Percentiles rank a stretch among this genome's conserved stretches.
phyloP scores from a whole-genome alignment of 2,113 vertebrate species.

The Esox niger region DNA sequence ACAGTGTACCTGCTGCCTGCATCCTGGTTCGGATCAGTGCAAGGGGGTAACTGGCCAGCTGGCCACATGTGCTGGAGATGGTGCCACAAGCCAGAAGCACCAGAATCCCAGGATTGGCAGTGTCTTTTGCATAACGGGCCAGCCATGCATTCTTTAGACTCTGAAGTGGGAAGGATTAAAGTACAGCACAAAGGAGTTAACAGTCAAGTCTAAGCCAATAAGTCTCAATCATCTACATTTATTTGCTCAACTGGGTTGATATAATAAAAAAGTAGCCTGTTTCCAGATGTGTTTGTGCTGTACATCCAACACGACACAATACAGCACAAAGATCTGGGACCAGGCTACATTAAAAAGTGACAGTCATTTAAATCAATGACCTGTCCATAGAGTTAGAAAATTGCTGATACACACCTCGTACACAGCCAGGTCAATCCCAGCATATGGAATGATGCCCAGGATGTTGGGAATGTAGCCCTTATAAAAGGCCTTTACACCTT shows the following conservation, averaged over 20 bases:
- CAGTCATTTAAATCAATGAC: no score
- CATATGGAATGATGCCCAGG: constrained; percentile 95
- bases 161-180: constrained; percentile 57
- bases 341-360: no score
- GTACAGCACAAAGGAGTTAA: not conserved
- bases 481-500: constrained; percentile 91
- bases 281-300: not conserved
- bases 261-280: not conserved
- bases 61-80: constrained; percentile 92
- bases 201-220: not conserved
- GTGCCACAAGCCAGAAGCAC: constrained; percentile 91
- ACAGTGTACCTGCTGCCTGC: constrained; percentile 90
- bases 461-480: constrained; percentile 97
- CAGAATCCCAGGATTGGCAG: constrained; percentile 88
- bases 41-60: constrained; percentile 93
- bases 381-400: not conserved
- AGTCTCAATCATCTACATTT: not conserved
- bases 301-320: no score
- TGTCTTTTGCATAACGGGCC: constrained; percentile 84
- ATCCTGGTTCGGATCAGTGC: constrained; percentile 93
- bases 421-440: constrained; percentile 93
- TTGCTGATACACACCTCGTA: constrained; percentile 81
- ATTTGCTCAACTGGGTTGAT: not conserved
- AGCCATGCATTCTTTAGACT: constrained; percentile 91
- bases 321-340: no score